phyloP scores from a whole-genome alignment of 2,888 invertebrate species.

The Amiota minor region DNA sequence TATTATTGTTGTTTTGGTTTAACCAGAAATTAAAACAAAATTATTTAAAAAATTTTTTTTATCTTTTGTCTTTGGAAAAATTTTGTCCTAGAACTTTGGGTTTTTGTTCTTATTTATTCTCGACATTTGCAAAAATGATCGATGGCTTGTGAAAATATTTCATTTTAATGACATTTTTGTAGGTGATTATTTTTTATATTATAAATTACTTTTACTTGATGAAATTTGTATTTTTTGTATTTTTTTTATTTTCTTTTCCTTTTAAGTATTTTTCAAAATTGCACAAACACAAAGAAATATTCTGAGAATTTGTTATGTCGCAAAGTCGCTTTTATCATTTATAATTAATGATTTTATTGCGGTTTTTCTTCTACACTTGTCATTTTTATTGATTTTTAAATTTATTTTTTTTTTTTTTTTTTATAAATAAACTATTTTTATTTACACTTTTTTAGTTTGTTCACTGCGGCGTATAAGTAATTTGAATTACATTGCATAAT shows the following conservation, averaged over 20 bases:
- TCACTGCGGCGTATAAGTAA: constrained; percentile 13
- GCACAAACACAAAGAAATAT: no score
- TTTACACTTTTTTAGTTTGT: background rate
- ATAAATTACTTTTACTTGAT: constrained; percentile 23
- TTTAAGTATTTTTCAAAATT: background rate
- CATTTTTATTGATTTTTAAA: no score
- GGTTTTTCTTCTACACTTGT: no score
- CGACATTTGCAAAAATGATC: constrained; percentile 44
- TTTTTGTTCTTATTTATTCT: background rate
- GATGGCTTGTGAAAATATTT: constrained; percentile 51
- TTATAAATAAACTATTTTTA: constrained; percentile 1
- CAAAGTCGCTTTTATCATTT: no score
- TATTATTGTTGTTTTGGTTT: constrained; percentile 25
- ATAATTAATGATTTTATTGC: no score
- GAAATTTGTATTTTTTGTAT: constrained; percentile 18
- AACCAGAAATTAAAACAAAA: background rate
- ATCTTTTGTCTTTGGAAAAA: background rate
- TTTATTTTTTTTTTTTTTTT: constrained; percentile 15
- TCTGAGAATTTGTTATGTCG: no score
- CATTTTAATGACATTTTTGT: constrained; percentile 30
- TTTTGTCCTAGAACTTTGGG: constrained; percentile 20
- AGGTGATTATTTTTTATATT: constrained; percentile 27
- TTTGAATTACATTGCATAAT: constrained; percentile 19
- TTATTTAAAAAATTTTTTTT: constrained; percentile 11
- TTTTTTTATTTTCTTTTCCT: constrained; percentile 21